phyloP scores from a whole-genome alignment of 1,140 invertebrate genomes.

The Heliconius hermathena region DNA sequence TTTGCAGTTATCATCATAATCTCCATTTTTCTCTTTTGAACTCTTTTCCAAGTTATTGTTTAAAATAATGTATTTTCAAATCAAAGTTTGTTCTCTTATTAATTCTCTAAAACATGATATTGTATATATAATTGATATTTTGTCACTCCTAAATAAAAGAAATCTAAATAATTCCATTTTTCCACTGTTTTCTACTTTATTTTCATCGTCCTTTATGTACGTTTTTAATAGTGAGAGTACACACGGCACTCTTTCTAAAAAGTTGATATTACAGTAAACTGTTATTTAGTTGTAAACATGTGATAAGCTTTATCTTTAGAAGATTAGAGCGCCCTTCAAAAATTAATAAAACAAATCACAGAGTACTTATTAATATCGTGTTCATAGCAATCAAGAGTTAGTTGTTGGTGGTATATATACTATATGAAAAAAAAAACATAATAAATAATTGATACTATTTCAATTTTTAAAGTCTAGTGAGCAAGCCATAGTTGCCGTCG shows the following conservation, averaged over 20 bases:
- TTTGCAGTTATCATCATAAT: neutral
- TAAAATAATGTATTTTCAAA: neutral
- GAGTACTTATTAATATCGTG: neutral
- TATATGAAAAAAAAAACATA: neutral
- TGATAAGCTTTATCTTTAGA: slow-evolving; percentile 35
- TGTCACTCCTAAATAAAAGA: neutral
- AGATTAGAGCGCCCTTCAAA: slow-evolving; percentile 39
- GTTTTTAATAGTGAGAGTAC: neutral
- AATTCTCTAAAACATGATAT: neutral
- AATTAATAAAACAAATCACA: slow-evolving; percentile 21
- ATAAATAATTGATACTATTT: too few species aligned
- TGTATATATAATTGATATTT: slow-evolving; percentile 4
- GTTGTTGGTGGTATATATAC: neutral
- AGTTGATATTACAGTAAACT: slow-evolving; percentile 21
- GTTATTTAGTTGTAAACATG: slow-evolving; percentile 32
- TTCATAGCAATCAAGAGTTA: neutral
- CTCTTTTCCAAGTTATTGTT: neutral
- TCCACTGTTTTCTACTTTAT: neutral
- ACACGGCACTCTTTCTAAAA: neutral
- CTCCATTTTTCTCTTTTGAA: neutral
- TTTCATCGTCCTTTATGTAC: neutral
- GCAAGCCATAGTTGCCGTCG: too few species aligned
- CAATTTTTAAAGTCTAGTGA: too few species aligned
- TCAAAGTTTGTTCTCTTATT: slow-evolving; percentile 10
- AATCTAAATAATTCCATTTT: neutral